Evolutionary conservation across 2,113 vertebrate species (phyloP).

Genomic region (Psophia crepitans): DNA sequence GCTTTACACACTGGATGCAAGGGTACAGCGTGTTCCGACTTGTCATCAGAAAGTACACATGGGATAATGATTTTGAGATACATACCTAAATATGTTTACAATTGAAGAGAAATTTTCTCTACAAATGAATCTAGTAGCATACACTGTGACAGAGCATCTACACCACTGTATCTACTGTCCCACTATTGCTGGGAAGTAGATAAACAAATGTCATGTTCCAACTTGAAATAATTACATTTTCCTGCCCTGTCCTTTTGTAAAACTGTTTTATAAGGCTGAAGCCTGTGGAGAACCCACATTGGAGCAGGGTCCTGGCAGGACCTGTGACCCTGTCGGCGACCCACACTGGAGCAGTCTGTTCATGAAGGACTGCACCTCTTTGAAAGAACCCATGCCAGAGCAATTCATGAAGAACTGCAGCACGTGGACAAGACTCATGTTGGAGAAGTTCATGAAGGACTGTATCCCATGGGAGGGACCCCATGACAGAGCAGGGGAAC

Average conservation of each 20-base stretch:
- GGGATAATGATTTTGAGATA: not conserved
- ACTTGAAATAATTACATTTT: not conserved
- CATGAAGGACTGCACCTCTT: not conserved
- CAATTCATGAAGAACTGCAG: not conserved
- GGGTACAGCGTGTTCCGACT: not conserved
- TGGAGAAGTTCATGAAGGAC: not conserved
- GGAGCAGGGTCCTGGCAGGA: not conserved
- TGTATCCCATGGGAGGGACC: too few relatives aligned
- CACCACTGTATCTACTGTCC: not conserved
- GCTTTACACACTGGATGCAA: not conserved
- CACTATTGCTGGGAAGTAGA: not conserved
- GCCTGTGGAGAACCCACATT: not conserved
- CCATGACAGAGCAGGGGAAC: too few relatives aligned
- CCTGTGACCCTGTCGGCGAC: not conserved
- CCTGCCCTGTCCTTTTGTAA: not conserved
- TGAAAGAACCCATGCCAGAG: not conserved
- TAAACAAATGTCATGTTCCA: not conserved
- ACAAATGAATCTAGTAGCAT: not conserved
- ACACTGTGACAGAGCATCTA: not conserved
- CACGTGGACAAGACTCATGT: too few relatives aligned
- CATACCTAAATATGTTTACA: not conserved
- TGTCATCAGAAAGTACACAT: not conserved
- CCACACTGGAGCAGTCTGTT: not conserved
- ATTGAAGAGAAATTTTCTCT: not conserved
- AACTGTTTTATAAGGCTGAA: not conserved